Conservation (phyloP, 2,888 invertebrate species). For the Ischnus inquisitorius region DNA sequence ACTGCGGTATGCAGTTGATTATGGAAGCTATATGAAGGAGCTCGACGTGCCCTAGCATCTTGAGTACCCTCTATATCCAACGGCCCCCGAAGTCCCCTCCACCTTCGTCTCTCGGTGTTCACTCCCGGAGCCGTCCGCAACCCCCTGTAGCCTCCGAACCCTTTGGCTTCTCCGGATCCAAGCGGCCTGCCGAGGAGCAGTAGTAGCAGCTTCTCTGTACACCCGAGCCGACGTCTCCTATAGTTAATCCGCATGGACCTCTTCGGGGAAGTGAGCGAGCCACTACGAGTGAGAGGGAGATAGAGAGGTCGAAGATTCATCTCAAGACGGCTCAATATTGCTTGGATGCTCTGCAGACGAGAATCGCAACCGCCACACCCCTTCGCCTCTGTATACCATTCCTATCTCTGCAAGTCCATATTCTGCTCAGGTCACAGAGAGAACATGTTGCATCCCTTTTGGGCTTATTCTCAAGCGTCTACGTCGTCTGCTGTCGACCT, state of each 20-base stretch:
- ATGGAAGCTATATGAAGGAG: slow-evolving; percentile 85
- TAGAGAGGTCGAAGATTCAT: slow-evolving; percentile 78
- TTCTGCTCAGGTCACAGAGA: slow-evolving; percentile 37
- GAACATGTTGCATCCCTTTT: slow-evolving; percentile 61
- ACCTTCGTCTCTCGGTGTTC: slow-evolving; percentile 65
- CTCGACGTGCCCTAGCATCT: slow-evolving; percentile 85
- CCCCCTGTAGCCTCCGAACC: slow-evolving; percentile 46
- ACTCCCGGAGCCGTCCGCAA: slow-evolving; percentile 41
- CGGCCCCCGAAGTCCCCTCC: slow-evolving; percentile 68
- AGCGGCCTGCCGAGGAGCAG: slow-evolving; percentile 47
- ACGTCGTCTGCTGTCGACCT: slow-evolving; percentile 32
- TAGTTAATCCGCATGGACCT: slow-evolving; percentile 80
- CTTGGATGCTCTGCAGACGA: slow-evolving; percentile 69
- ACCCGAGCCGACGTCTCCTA: slow-evolving; percentile 67
- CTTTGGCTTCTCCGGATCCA: slow-evolving; percentile 55
- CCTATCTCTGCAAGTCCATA: slow-evolving; percentile 48
- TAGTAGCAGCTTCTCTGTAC: slow-evolving; percentile 71
- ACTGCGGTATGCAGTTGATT: slow-evolving; percentile 85
- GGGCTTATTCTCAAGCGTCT: slow-evolving; percentile 68
- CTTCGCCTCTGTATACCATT: slow-evolving; percentile 37
- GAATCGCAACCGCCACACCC: slow-evolving; percentile 65
- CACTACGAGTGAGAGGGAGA: slow-evolving; percentile 63
- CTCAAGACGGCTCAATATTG: slow-evolving; percentile 79
- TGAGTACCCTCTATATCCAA: slow-evolving; percentile 82
- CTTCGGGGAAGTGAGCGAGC: slow-evolving; percentile 12